These are phyloP conservation scores for Spialia ferax DNA, from an alignment of 2,888 invertebrate genomes.

Conservation along the genomic window DNA sequence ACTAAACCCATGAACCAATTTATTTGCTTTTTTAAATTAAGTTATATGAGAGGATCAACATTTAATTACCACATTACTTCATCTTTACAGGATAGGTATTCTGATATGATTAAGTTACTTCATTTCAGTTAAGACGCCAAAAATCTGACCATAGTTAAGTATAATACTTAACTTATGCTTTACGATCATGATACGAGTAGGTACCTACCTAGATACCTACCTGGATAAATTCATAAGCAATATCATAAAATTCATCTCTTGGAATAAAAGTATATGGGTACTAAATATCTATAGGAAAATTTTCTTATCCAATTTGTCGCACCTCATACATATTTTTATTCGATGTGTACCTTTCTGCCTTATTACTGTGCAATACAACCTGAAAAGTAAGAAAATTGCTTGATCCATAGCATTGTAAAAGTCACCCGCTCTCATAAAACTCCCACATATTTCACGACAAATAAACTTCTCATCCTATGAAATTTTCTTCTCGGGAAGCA, in stretches of 20 bases:
- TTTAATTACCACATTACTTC: too few relatives aligned
- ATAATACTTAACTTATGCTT: too few relatives aligned
- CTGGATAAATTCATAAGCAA: too few relatives aligned
- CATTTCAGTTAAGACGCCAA: too few relatives aligned
- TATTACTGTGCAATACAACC: slow-evolving; percentile 66
- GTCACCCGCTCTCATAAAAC: slow-evolving; percentile 79
- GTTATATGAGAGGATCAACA: not conserved
- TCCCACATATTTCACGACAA: slow-evolving; percentile 85
- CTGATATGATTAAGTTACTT: too few relatives aligned
- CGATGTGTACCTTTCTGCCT: slow-evolving; percentile 67
- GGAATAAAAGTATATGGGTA: too few relatives aligned
- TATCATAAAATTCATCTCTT: too few relatives aligned
- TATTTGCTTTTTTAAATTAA: not conserved
- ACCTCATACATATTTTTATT: slow-evolving; percentile 79
- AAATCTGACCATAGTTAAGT: too few relatives aligned
- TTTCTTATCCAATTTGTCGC: slow-evolving; percentile 81
- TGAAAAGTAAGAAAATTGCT: slow-evolving; percentile 75
- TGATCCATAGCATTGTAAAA: slow-evolving; percentile 82
- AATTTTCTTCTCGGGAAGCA: slow-evolving; percentile 78
- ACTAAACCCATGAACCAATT: not conserved
- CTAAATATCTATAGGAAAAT: slow-evolving; percentile 62
- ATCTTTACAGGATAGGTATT: too few relatives aligned
- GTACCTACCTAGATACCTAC: too few relatives aligned
- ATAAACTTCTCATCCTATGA: slow-evolving; percentile 85
- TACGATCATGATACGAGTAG: too few relatives aligned